phyloP scores from a whole-genome alignment of 1,140 invertebrate species.

The Heliconius hewitsoni region DNA sequence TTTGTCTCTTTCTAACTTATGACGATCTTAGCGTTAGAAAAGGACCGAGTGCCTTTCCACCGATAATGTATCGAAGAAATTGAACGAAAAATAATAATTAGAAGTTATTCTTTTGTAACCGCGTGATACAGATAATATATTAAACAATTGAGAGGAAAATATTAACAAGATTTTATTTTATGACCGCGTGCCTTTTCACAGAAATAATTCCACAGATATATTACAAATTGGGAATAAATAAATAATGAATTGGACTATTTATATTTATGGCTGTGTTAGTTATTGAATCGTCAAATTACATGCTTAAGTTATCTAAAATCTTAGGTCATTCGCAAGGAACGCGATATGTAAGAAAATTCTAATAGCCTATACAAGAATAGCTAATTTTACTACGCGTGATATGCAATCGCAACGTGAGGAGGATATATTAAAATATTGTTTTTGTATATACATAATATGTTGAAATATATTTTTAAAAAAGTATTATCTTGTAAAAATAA shows the following conservation, averaged over 20 bases:
- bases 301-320: conserved; percentile 32
- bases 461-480: conserved; percentile 30
- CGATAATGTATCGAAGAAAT: background rate
- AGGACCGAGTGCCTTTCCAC: background rate
- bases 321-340: conserved; percentile 36
- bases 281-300: conserved; percentile 37
- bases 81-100: background rate
- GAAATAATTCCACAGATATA: too few relatives aligned
- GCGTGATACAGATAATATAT: too few relatives aligned
- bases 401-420: conserved; percentile 37
- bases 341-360: conserved; percentile 37
- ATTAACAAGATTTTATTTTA: too few relatives aligned
- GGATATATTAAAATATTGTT: conserved; percentile 25
- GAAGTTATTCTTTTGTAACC: background rate
- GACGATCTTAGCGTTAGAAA: background rate
- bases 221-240: too few relatives aligned
- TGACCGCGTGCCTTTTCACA: background rate
- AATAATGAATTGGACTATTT: background rate
- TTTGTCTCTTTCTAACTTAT: conserved; percentile 14
- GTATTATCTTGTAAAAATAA: background rate
- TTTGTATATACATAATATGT: conserved; percentile 10
- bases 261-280: conserved; percentile 15
- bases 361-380: conserved; percentile 36
- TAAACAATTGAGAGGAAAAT: too few relatives aligned
- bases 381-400: conserved; percentile 38